Percentiles rank a stretch among this genome's conserved stretches.
These are phyloP conservation scores for Corythornis madagascariensis DNA, from an alignment of 2,113 vertebrate genomes.

Conservation along the genomic window DNA sequence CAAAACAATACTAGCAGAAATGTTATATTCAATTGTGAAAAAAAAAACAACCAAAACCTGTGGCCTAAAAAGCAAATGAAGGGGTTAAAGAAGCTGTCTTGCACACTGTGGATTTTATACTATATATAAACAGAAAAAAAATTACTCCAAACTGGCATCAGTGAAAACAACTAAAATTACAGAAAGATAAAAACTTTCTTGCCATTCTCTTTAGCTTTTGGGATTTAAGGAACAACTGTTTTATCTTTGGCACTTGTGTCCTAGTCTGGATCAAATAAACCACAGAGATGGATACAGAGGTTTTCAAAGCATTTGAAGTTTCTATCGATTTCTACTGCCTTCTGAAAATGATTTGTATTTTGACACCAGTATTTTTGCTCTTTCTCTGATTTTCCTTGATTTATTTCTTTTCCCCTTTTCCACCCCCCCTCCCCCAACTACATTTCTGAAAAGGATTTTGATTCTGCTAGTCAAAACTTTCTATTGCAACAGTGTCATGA, in stretches of 20 bases:
- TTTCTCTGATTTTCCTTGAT: background rate
- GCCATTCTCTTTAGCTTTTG: background rate
- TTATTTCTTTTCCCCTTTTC: background rate
- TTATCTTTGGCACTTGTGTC: background rate
- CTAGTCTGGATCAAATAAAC: background rate
- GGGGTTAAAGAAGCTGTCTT: background rate
- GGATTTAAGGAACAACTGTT: background rate
- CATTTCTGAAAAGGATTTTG: background rate
- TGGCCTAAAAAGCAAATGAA: background rate
- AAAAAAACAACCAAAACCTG: background rate
- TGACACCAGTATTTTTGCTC: background rate
- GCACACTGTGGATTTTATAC: background rate
- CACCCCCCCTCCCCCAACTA: background rate
- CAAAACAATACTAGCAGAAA: background rate
- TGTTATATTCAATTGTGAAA: accelerated
- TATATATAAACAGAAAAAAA: background rate
- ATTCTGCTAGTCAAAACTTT: background rate
- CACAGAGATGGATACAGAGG: background rate
- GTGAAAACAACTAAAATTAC: background rate
- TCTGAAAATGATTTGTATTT: background rate
- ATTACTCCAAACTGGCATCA: background rate
- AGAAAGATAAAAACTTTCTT: background rate
- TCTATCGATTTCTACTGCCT: background rate
- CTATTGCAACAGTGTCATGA: background rate
- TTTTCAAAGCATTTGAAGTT: background rate